Base-by-base conservation (phyloP, 2,888 invertebrate genomes). In the Stegophylla sp. region DNA sequence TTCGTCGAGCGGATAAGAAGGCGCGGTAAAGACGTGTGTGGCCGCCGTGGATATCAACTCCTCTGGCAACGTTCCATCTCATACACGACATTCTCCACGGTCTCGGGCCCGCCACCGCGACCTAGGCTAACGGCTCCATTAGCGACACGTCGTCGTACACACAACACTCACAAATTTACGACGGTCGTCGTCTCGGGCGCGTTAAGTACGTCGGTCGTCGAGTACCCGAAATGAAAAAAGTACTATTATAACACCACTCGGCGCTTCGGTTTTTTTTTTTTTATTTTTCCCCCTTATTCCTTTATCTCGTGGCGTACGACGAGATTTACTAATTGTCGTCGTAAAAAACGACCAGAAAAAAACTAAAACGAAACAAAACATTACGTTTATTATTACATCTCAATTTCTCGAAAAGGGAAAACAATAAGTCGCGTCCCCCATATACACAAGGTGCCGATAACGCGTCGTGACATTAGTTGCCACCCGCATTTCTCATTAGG, bases 91-190 rank as follows among this genome's bases (percentile, higher is more conserved):
- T 43, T 17, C 23, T 23, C 3, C n/a, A 3, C 9, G 20, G 20
- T 53, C 53, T 34, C 2, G 53, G 53, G 9, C 7, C 45, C n/a
- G n/a, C 34, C 17, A 15, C 56, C 76, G 26, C 59, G 77, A 76
- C 67, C 56, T 76, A 76, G 69, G 59, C 20, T 45, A 77, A 61
- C 69, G 59, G 17, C 45, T 61, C 69, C 77, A 69, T 69, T 77
- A 69, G 59, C 59, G 59, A n/a, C 23, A 15, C 7, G 61, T 45
- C 45, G 43, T 51, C 34, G 34, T 56, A 56, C 56, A 67, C 17
- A 48, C 73, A 28, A 67, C 17, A 48, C 73, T 20, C 73, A 20
- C 3, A 61, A 20, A 20, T 45, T 45, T 61, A 61, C 45, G 73
- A 61, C 73, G 56, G 26, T 15, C 20, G 53, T 53, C 53, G 53